Percentiles rank a stretch among this genome's conserved stretches.
Evolutionary conservation across 2,797 vertebrate genomes (phyloP).

Genomic region (Cirrhinus molitorella): DNA sequence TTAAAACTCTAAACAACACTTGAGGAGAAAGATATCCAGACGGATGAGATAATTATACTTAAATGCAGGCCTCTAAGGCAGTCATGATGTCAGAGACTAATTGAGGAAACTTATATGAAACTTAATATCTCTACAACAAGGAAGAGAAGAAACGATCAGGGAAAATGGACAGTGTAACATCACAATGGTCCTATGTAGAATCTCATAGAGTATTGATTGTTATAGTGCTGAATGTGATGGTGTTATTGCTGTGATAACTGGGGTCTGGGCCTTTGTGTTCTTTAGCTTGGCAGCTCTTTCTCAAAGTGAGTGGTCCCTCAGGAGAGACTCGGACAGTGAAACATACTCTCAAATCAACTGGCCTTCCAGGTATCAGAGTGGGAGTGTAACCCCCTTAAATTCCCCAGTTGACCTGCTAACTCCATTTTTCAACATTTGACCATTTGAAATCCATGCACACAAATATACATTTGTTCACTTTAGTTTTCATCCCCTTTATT

Average conservation of each 20-base stretch:
- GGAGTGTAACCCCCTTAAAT: conserved; percentile 56
- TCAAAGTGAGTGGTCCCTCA: conserved; percentile 90
- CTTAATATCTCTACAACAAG: neutral
- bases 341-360: conserved; percentile 87
- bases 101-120: neutral
- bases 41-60: conserved; percentile 1
- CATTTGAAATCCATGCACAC: neutral
- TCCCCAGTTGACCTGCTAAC: conserved; percentile 41
- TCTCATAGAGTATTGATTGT: neutral
- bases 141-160: neutral
- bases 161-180: neutral
- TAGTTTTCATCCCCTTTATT: conserved; percentile 13
- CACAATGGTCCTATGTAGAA: neutral
- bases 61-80: neutral
- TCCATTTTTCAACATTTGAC: neutral
- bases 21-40: neutral
- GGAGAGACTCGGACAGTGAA: conserved; percentile 89
- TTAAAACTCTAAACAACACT: neutral
- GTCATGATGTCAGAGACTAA: neutral
- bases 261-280: conserved; percentile 55
- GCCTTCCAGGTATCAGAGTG: conserved; percentile 87
- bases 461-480: neutral
- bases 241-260: conserved; percentile 61
- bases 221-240: conserved; percentile 44
- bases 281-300: conserved; percentile 77